Percentiles rank a stretch among this genome's conserved stretches.
phyloP scores from a whole-genome alignment of 2,113 vertebrate genomes.

The Suncus etruscus region DNA sequence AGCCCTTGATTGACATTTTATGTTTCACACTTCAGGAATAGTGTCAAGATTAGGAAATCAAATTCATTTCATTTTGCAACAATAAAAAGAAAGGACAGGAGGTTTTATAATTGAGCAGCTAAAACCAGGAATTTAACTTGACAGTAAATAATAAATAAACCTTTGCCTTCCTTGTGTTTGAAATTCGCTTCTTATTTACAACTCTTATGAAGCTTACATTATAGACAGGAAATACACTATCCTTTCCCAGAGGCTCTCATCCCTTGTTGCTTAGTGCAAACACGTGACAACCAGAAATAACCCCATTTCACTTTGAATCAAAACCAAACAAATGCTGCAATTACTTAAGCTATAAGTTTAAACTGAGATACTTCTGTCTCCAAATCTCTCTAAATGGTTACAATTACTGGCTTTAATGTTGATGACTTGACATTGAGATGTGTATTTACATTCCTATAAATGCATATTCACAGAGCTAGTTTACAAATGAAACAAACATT shows the following conservation, averaged over 20 bases:
- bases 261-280: background rate
- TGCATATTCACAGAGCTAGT: conserved; percentile 5
- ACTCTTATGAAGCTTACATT: background rate
- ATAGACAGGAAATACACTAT: background rate
- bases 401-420: conserved; percentile 64
- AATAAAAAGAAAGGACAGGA: background rate
- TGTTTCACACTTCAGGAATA: background rate
- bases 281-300: conserved; percentile 38
- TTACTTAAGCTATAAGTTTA: conserved; percentile 62
- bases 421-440: conserved; percentile 43
- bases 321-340: conserved; percentile 61
- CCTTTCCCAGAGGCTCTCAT: conserved; percentile 1
- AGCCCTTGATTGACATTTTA: background rate
- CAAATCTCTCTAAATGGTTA: conserved; percentile 48
- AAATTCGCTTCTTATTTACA: conserved; percentile 36
- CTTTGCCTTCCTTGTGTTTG: background rate
- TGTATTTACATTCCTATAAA: conserved; percentile 52
- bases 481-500: conserved; percentile 42
- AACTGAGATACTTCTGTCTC: conserved; percentile 50
- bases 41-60: background rate
- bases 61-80: background rate
- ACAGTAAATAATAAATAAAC: background rate
- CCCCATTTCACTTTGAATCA: conserved; percentile 48
- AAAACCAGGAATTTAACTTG: conserved; percentile 13
- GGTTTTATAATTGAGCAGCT: background rate